Evolutionary conservation across 2,888 invertebrate genomes (phyloP).

Genomic region (Macaria liturata): DNA sequence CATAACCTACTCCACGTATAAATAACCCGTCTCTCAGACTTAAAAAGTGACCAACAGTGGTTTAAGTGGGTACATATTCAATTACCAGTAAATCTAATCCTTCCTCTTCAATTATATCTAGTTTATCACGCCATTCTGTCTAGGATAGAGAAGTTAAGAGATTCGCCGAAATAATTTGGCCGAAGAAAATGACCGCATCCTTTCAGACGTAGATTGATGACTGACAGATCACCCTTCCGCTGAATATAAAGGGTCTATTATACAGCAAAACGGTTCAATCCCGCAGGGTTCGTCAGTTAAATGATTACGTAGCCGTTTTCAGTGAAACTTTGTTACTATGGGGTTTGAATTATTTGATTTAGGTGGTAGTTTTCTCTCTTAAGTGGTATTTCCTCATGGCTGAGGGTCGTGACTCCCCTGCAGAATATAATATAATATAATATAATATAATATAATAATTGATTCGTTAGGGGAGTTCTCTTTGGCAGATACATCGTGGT

Average conservation of each 20-base stretch:
- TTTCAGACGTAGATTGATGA: conserved; percentile 41
- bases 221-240: conserved; percentile 39
- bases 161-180: conserved; percentile 39
- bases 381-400: too few species aligned
- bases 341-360: neutral
- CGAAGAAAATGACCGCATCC: conserved; percentile 31
- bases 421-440: too few species aligned
- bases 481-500: too few species aligned
- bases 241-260: conserved; percentile 37
- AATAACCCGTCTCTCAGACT: too few species aligned
- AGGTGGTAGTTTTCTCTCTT: neutral
- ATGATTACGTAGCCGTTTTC: conserved; percentile 30
- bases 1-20: too few species aligned
- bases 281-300: conserved; percentile 27
- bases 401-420: too few species aligned
- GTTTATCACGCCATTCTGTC: conserved; percentile 14
- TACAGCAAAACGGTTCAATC: conserved; percentile 34
- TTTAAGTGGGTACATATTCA: too few species aligned
- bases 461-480: too few species aligned
- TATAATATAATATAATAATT: too few species aligned
- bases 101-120: conserved; percentile 4
- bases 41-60: too few species aligned
- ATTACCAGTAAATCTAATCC: neutral
- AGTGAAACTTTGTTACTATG: conserved; percentile 11
- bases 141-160: conserved; percentile 13